Evolutionary conservation across 2,888 invertebrate species (phyloP).

Genomic region (Ligdia adustata): DNA sequence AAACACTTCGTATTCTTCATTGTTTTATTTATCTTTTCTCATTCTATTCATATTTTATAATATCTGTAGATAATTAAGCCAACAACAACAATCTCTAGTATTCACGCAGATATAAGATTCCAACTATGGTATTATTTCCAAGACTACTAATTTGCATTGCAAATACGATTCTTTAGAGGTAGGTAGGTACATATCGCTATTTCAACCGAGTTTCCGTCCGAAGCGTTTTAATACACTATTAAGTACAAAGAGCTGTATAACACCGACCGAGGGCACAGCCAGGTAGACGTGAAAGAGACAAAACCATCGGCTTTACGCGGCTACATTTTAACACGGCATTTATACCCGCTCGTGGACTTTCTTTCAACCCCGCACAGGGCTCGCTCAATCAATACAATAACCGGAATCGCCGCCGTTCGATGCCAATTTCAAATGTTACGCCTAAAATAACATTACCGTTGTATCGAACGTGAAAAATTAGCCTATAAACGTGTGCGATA

Average conservation of each 20-base stretch:
- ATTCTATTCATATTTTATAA: conserved; percentile 3
- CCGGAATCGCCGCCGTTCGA: conserved; percentile 44
- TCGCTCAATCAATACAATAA: conserved; percentile 73
- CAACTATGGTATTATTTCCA: conserved; percentile 23
- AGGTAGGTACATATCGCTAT: conserved; percentile 19
- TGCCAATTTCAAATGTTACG: conserved; percentile 32
- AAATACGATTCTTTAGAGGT: conserved; percentile 29
- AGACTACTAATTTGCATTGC: conserved; percentile 32
- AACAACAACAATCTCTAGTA: conserved; percentile 21
- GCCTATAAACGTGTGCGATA: conserved; percentile 80
- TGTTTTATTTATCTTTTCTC: conserved; percentile 4
- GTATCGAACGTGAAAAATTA: conserved; percentile 76
- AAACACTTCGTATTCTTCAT: background rate
- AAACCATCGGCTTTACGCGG: conserved; percentile 55
- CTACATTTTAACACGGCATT: conserved; percentile 65
- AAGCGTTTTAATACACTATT: conserved; percentile 34
- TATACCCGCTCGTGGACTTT: conserved; percentile 55
- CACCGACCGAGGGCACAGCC: conserved; percentile 30
- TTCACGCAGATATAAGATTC: conserved; percentile 17
- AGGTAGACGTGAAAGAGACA: conserved; percentile 66
- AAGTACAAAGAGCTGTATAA: conserved; percentile 33
- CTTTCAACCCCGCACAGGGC: conserved; percentile 48
- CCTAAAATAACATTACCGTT: conserved; percentile 59
- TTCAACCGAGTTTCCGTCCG: conserved; percentile 31
- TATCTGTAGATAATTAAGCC: conserved; percentile 9